Evolutionary conservation across 2,797 vertebrate species (phyloP), one percentile per base, ranked within the genome.

Genomic region (Philypnodon macrostomus): DNA sequence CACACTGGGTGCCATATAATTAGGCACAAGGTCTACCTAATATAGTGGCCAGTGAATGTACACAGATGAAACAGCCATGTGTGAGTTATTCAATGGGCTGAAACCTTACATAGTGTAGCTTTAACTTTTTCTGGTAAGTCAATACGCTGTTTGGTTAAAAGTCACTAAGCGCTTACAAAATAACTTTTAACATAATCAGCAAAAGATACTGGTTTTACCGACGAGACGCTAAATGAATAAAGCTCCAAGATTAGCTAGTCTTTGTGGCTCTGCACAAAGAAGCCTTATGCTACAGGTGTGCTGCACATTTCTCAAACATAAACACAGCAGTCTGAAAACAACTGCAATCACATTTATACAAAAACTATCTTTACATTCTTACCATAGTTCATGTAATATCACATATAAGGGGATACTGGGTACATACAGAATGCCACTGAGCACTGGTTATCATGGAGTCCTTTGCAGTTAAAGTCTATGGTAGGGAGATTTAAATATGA

Each of bases 311-410:
- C n/a, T 31, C 12, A 60, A 24, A 46, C 15, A 39, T 13, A 32
- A 39, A 45, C 18, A 18, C 33, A 58, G 35, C 36, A 45, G 52
- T 6, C 26, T 23, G 66, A 64, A 17, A 2, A 48, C 7, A 7
- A 50, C 56, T 62, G 40, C 62, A 40, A 31, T 58, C 58, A 58
- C 39, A 57, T 58, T 21, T 34, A n/a, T n/a, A n/a, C 18, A 26
- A 35, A 23, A 55, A 51, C 64, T 69, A 44, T 48, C 8, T 2
- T 53, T 58, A 67, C 63, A 77, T 75, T 73, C 24, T 75, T 26
- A 5, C 47, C 49, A 58, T 47, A 68, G 58, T 47, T 55, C 23
- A 5, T 16, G 63, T 15, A 26, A 58, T 47, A 56, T 16, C 48
- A 67, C 54, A 60, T 33, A 31, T 44, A 24, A 33, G 19, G n/a